These are phyloP conservation scores for Subacronicta megacephala DNA, from an alignment of 2,888 invertebrate species.

Conservation along the genomic window DNA sequence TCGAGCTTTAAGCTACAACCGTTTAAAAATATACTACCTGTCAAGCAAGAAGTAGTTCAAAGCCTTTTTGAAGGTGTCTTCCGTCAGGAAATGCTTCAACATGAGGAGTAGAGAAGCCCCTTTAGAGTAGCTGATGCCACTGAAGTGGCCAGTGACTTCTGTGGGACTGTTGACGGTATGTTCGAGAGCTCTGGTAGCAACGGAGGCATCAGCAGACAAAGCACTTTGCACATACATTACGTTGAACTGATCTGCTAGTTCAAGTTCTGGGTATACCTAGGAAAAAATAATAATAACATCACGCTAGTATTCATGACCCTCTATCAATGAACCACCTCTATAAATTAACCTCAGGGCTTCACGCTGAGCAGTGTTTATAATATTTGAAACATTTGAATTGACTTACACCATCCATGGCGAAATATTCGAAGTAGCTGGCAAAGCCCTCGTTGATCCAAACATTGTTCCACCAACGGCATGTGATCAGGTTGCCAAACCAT, in stretches of 20 bases:
- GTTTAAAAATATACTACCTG: slow-evolving; percentile 73
- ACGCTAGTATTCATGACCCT: too few relatives aligned
- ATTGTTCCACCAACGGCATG: slow-evolving; percentile 93
- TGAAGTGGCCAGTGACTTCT: slow-evolving; percentile 91
- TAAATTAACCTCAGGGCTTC: too few relatives aligned
- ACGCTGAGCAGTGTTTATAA: too few relatives aligned
- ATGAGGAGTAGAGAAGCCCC: slow-evolving; percentile 91
- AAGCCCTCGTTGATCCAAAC: slow-evolving; percentile 94
- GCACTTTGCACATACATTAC: slow-evolving; percentile 92
- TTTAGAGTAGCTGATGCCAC: slow-evolving; percentile 92
- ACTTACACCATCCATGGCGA: slow-evolving; percentile 85
- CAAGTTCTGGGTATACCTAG: slow-evolving; percentile 80
- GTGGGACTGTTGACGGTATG: slow-evolving; percentile 89
- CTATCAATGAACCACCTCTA: too few relatives aligned
- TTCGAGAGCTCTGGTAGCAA: slow-evolving; percentile 89
- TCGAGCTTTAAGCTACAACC: too few relatives aligned
- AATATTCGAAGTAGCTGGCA: slow-evolving; percentile 92
- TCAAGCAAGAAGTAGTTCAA: slow-evolving; percentile 86
- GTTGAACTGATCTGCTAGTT: slow-evolving; percentile 92
- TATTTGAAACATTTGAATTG: background rate
- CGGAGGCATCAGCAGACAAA: slow-evolving; percentile 78
- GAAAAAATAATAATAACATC: slow-evolving; percentile 9
- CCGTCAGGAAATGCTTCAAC: slow-evolving; percentile 90
- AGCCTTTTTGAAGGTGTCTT: slow-evolving; percentile 87
- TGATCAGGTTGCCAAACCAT: slow-evolving; percentile 94